Evolutionary conservation across 2,797 vertebrate species (phyloP), one percentile per base, ranked within the genome.

Genomic region (Acipenser transmontanus): DNA sequence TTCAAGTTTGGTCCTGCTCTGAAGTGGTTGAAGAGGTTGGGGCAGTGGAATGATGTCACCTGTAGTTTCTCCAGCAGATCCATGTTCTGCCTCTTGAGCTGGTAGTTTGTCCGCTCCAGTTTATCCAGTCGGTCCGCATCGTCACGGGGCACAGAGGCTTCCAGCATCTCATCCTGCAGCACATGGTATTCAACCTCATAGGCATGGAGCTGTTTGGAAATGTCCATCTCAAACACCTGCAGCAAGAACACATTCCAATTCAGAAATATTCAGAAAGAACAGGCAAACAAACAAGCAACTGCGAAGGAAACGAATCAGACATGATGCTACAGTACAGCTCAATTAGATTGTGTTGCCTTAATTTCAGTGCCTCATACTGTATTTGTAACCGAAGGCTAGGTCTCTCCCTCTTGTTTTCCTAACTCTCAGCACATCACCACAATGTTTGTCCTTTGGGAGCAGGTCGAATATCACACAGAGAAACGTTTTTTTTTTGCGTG

Each of bases 111-210:
- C 78, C 93, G 95, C 71, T 99, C 97, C 54, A 99, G 84, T 75
- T 93, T 98, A 74, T 98, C 95, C 20, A 96, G 66, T 11, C 93
- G 85, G 47, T 98, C 97, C 0, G 81, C 87, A 54, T 98, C 92
- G 6, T 96, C 94, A n/a, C 83, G 88, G 4, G 82, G 68, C 34
- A 87, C 86, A 0, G 89, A 80, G 0, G 85, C 78, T 0, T 99
- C 97, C 66, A 93, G 80, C 69, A 98, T 85, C 71, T 98, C 97
- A 61, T 99, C 97, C 84, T 99, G 96, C 13, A 99, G 88, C 65
- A 99, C 97, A 0, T 96, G 95, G 75, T 99, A 99, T 63, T 99
- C 97, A 49, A 99, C 97, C 77, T 99, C 97, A 2, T 99, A 99
- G 0, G 95, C 91, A 7, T 99, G 95, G 61, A 99, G 90, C 86